phyloP scores from a whole-genome alignment of 2,113 vertebrate species.

The Macrotus californicus region DNA sequence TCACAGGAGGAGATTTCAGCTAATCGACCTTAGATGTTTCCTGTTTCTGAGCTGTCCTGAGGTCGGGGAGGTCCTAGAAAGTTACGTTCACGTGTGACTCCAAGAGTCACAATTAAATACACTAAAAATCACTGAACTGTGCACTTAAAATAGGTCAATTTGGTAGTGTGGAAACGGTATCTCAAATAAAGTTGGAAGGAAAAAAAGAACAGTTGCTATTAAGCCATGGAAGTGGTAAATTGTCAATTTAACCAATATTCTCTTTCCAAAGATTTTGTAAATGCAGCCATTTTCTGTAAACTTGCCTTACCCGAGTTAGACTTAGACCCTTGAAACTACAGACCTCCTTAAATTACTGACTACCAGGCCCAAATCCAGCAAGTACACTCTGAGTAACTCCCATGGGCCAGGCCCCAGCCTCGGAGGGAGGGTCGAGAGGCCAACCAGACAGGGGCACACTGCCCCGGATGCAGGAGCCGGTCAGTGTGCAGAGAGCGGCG shows the following conservation, averaged over 20 bases:
- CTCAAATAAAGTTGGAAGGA: background rate
- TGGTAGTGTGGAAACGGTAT: background rate
- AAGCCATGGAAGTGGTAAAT: constrained; percentile 7
- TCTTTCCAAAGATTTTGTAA: background rate
- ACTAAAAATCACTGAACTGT: background rate
- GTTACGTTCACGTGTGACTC: background rate
- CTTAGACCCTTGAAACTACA: background rate
- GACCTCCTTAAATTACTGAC: background rate
- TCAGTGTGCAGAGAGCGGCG: background rate
- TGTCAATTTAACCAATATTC: background rate
- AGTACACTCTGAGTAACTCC: background rate
- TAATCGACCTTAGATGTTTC: background rate
- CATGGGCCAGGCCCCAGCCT: background rate
- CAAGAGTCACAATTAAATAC: background rate
- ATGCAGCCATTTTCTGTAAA: background rate
- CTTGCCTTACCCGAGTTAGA: background rate
- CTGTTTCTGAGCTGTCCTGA: background rate
- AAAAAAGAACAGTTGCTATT: background rate
- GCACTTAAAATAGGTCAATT: background rate
- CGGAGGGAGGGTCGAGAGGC: background rate
- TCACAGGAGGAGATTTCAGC: background rate
- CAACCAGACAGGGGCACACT: background rate
- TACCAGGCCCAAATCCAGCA: background rate
- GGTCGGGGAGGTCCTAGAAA: background rate
- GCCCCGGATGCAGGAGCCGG: background rate